Percentiles rank a stretch among this genome's conserved stretches.
Evolutionary conservation across 2,888 invertebrate genomes (phyloP).

Genomic region (Scelioninae gen. 2): DNA sequence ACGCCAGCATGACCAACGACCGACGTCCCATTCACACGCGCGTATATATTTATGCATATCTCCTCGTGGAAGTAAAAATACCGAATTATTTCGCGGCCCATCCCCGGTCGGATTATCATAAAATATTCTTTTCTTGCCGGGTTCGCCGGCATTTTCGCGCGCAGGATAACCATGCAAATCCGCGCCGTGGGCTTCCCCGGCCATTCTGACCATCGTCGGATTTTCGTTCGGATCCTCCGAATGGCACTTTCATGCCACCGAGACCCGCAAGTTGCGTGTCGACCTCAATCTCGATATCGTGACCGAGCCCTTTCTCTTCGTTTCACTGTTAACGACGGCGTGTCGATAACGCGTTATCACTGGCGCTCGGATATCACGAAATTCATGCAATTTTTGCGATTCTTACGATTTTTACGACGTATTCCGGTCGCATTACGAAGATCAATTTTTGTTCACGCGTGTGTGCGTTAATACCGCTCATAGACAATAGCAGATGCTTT

Average conservation of each 20-base stretch:
- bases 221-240: conserved; percentile 29
- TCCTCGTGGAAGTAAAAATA: conserved; percentile 2
- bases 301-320: not conserved
- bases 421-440: too few species aligned
- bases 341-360: conserved; percentile 19
- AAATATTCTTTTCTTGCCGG: conserved; percentile 36
- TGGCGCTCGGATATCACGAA: not conserved
- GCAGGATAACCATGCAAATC: conserved; percentile 42
- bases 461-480: too few species aligned
- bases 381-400: conserved; percentile 13
- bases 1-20: conserved; percentile 41
- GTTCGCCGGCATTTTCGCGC: conserved; percentile 5
- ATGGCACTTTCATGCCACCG: conserved; percentile 31
- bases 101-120: conserved; percentile 24
- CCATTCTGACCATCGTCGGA: conserved; percentile 27
- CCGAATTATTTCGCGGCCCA: conserved; percentile 14
- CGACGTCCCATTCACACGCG: not conserved
- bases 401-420: too few species aligned
- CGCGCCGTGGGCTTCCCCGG: conserved; percentile 23
- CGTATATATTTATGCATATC: conserved; percentile 24
- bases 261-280: conserved; percentile 15
- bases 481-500: too few species aligned
- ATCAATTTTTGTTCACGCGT: too few species aligned
- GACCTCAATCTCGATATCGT: conserved; percentile 15
- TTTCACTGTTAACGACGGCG: conserved; percentile 4